These are phyloP conservation scores for Scolopax bukidnonensis DNA, from an alignment of 2,797 vertebrate species.

Conservation along the genomic window DNA sequence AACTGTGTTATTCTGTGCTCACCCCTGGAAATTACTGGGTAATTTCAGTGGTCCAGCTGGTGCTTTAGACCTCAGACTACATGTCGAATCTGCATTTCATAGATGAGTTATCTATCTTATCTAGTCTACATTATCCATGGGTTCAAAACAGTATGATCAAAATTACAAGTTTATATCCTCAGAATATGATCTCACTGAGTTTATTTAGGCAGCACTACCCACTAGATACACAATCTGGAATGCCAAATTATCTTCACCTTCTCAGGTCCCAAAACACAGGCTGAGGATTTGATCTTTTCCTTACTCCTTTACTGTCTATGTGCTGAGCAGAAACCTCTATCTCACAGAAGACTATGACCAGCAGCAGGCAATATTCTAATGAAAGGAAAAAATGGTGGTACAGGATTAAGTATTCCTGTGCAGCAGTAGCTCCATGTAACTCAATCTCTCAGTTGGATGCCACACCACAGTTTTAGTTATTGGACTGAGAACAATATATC, in stretches of 20 bases:
- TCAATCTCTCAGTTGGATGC: neutral
- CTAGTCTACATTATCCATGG: neutral
- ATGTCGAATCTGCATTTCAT: neutral
- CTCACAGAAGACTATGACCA: neutral
- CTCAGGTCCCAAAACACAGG: neutral
- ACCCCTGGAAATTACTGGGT: neutral
- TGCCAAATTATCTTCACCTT: neutral
- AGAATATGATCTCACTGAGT: accelerated
- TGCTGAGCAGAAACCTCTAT: neutral
- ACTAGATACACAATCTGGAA: neutral
- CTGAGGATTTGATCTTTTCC: neutral
- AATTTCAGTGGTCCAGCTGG: neutral
- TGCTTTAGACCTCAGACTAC: neutral
- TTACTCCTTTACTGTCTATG: neutral
- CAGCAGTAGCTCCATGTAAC: neutral
- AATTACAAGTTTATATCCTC: neutral
- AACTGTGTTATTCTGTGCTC: neutral
- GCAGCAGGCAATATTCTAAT: neutral
- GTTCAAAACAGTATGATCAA: neutral
- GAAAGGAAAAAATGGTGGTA: neutral
- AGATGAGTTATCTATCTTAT: neutral
- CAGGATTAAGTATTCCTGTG: neutral
- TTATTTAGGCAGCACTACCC: neutral
- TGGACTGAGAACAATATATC: neutral
- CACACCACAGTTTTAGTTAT: neutral